Evolutionary conservation across 2,113 vertebrate species (phyloP).

Genomic region (Silurus asotus): DNA sequence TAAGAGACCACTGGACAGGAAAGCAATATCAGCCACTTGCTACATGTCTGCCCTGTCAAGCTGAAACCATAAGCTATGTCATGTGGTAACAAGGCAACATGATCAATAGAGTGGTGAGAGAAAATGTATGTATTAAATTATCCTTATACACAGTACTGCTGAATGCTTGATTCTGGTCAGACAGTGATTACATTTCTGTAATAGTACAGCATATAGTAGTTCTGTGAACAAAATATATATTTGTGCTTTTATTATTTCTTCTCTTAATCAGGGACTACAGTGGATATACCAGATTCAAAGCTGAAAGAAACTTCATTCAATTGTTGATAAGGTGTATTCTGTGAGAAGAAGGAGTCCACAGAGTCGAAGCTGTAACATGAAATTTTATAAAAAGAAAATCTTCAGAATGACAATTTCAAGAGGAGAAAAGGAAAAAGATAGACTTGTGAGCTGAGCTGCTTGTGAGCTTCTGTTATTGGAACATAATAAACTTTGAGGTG

Average conservation of each 20-base stretch:
- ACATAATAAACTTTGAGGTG: not conserved
- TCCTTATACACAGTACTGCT: not conserved
- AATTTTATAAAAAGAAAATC: not conserved
- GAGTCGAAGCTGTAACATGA: not conserved
- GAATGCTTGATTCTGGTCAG: not conserved
- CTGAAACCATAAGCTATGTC: not conserved
- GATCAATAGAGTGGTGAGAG: not conserved
- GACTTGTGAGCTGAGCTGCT: not conserved
- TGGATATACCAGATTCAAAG: not conserved
- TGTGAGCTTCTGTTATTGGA: not conserved
- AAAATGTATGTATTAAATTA: not conserved
- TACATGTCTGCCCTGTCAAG: not conserved
- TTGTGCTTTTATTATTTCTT: not conserved
- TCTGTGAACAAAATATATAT: not conserved
- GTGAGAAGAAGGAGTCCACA: not conserved
- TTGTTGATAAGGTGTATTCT: not conserved
- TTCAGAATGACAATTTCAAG: not conserved
- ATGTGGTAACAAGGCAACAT: not conserved
- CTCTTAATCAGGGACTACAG: not conserved
- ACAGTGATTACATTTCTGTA: not conserved
- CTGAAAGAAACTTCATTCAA: not conserved
- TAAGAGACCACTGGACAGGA: conserved; percentile 4
- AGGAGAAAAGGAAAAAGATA: not conserved
- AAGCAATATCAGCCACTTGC: not conserved
- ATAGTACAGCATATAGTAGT: not conserved